Percentiles rank a stretch among this genome's conserved stretches.
Evolutionary conservation across 2,797 vertebrate genomes (phyloP).

Genomic region (Cossypha polioptera): DNA sequence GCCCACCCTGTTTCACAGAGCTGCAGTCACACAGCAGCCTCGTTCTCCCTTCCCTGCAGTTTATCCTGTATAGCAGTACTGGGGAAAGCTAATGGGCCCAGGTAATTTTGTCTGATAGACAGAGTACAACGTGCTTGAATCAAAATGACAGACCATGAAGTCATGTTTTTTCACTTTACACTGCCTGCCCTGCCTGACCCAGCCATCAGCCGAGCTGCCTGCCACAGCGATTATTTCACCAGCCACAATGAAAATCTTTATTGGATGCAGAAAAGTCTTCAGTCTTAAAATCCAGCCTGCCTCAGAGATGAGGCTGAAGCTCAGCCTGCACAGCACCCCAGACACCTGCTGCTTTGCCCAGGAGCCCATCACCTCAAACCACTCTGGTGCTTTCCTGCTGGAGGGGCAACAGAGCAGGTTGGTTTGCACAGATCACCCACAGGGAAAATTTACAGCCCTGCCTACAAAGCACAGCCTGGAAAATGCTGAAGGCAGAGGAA

Average conservation of each 20-base stretch:
- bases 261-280: neutral
- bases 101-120: constrained; percentile 25
- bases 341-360: fast-evolving
- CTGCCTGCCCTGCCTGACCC: constrained; percentile 31
- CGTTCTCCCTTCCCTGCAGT: neutral
- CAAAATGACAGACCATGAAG: constrained; percentile 66
- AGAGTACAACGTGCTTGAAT: constrained; percentile 49
- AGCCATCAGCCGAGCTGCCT: constrained; percentile 25
- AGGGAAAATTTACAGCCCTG: neutral
- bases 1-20: neutral
- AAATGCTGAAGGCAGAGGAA: neutral
- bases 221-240: constrained; percentile 62
- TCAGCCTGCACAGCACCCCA: neutral
- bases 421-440: neutral
- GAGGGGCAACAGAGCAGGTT: neutral
- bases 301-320: neutral
- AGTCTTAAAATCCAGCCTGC: neutral
- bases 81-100: neutral
- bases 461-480: neutral
- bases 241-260: constrained; percentile 17
- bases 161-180: constrained; percentile 27
- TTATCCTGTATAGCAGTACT: neutral
- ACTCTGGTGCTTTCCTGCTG: neutral
- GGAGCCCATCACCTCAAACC: neutral
- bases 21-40: neutral